A percentile compares a stretch with the other conserved stretches of the same genome.
These are phyloP conservation scores for Raja brachyura DNA, from an alignment of 2,113 vertebrate genomes.

Conservation along the genomic window DNA sequence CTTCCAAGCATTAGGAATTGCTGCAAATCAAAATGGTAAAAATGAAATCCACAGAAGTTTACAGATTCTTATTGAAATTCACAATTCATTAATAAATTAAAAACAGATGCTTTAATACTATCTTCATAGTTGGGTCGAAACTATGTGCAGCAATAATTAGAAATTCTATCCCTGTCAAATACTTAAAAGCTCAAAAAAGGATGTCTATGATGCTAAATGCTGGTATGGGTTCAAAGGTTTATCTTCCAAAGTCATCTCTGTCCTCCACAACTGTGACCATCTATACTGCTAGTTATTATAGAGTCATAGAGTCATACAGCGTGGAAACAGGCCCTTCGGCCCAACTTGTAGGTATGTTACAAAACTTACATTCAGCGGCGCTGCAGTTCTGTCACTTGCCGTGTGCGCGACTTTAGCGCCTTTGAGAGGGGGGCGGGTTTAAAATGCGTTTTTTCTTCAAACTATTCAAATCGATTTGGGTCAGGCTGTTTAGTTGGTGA, in stretches of 20 bases:
- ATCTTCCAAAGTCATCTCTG: not conserved
- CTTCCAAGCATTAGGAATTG: conserved; percentile 5
- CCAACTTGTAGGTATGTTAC: too few relatives aligned
- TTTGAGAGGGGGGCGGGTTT: too few relatives aligned
- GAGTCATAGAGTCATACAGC: too few relatives aligned
- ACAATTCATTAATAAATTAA: conserved; percentile 28
- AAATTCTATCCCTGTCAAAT: conserved; percentile 25
- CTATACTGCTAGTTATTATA: too few relatives aligned
- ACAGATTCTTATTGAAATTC: conserved; percentile 30
- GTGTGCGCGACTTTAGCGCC: too few relatives aligned
- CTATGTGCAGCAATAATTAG: conserved; percentile 2
- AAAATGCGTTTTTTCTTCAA: too few relatives aligned
- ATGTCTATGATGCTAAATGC: not conserved
- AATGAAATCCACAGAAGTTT: conserved; percentile 6
- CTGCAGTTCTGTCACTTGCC: too few relatives aligned
- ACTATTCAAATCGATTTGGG: too few relatives aligned
- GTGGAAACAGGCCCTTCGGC: too few relatives aligned
- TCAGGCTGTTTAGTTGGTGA: too few relatives aligned
- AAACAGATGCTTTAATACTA: conserved; percentile 17
- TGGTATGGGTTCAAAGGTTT: not conserved
- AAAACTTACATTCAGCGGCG: too few relatives aligned
- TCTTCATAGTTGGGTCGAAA: conserved; percentile 2
- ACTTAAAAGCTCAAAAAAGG: not conserved
- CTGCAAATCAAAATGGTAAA: conserved; percentile 10
- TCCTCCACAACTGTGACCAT: too few relatives aligned